Conservation (phyloP, 2,888 invertebrate genomes). For the Tipula unca region DNA sequence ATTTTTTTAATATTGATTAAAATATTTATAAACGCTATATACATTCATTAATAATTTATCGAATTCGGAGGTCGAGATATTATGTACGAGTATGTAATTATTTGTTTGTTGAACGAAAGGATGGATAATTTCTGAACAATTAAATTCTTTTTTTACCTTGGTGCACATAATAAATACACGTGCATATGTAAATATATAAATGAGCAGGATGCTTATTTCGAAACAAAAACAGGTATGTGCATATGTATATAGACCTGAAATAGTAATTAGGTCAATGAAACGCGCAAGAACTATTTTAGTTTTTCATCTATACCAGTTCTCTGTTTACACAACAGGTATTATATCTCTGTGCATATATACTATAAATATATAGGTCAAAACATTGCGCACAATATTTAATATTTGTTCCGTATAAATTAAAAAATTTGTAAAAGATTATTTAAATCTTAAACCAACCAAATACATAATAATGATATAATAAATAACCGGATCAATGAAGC, state of each 20-base stretch:
- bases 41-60: not conserved
- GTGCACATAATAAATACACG: too few species aligned
- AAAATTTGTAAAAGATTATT: not conserved
- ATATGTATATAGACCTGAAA: too few species aligned
- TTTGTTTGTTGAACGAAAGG: too few species aligned
- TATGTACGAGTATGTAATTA: not conserved
- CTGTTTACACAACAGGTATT: not conserved
- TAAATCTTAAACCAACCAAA: not conserved
- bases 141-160: too few species aligned
- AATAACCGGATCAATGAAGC: not conserved
- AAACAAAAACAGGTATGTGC: too few species aligned
- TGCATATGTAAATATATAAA: not conserved
- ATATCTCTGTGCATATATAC: not conserved
- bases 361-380: not conserved
- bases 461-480: not conserved
- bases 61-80: not conserved
- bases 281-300: not conserved
- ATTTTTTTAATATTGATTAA: not conserved
- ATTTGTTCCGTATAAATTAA: not conserved
- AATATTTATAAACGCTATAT: not conserved
- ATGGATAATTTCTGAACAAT: not conserved
- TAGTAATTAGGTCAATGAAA: not conserved
- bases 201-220: not conserved
- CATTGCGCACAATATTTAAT: not conserved
- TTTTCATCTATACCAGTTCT: too few species aligned